Evolutionary conservation across 2,888 invertebrate species (phyloP).

Genomic region (Taphrorychus bicolor): DNA sequence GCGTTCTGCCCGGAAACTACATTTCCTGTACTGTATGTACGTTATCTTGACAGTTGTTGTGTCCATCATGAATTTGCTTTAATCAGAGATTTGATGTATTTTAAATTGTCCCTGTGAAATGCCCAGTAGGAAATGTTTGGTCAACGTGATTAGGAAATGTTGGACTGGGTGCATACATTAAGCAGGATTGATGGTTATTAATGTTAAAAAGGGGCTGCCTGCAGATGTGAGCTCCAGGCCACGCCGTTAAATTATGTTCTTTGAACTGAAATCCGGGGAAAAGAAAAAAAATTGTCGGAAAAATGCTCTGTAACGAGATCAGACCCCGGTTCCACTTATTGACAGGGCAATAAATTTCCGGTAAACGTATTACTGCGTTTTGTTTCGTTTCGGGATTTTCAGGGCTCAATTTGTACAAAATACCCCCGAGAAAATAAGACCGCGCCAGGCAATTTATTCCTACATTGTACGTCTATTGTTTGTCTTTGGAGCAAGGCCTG

Average conservation of each 20-base stretch:
- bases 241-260: no score
- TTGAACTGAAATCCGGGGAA: no score
- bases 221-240: no score
- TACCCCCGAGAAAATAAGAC: slow-evolving; percentile 40
- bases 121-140: background rate
- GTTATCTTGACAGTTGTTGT: slow-evolving; percentile 34
- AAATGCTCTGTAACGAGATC: slow-evolving; percentile 8
- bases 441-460: slow-evolving; percentile 39
- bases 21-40: slow-evolving; percentile 31
- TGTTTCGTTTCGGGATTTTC: slow-evolving; percentile 39
- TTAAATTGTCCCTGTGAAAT: slow-evolving; percentile 27
- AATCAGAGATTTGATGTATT: slow-evolving; percentile 28
- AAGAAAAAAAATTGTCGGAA: background rate
- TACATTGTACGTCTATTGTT: slow-evolving; percentile 40
- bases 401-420: slow-evolving; percentile 39
- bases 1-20: slow-evolving; percentile 33
- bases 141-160: background rate
- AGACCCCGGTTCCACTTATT: slow-evolving; percentile 19
- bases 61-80: slow-evolving; percentile 28
- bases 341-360: slow-evolving; percentile 36
- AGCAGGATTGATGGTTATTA: background rate
- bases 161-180: background rate
- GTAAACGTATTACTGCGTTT: slow-evolving; percentile 36
- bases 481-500: slow-evolving; percentile 26
- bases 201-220: no score